Evolutionary conservation across 2,113 vertebrate species (phyloP), one percentile per base, ranked within the genome.

Genomic region (Zosterops japonicus): DNA sequence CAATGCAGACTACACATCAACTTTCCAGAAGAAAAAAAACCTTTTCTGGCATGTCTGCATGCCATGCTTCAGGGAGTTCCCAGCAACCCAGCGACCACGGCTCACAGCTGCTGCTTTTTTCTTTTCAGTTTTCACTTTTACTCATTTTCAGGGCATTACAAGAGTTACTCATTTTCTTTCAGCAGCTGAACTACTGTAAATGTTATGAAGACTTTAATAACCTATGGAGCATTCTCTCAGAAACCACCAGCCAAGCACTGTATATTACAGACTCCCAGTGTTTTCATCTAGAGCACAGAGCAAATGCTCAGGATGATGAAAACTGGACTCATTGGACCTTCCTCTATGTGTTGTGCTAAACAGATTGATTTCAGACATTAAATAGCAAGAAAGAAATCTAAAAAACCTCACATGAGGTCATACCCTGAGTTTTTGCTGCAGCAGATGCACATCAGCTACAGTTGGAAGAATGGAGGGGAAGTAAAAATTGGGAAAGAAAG

Each of bases 171-270:
- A 83, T 95, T 94, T 96, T 87, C 41, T 89, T 95, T 74, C 77
- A 94, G 92, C 63, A 92, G 69, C 84, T 87, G 82, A 93, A 89
- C 68, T 87, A 28, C 89, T 89, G 64, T 90, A 96, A 90, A 75
- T 78, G 67, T 91, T 94, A 77, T 35, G n/a, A 84, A 95, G 76
- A 80, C 33, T 83, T 95, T 87, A 93, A 91, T 92, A 94, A 86
- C 11, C 0, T 36, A 75, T 59, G 83, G 91, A 90, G 23, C 21
- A 46, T 59, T 76, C 28, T 70, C 65, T 76, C 49, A 89, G 56
- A 92, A 93, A 36, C 27, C 25, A 69, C 35, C 46, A 80, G 50
- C 11, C n/a, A 84, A 63, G 53, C 36, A 71, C 52, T 3, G 0
- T 63, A 28, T 23, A 46, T 50, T 59, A 68, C 29, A 74, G 29